These are phyloP conservation scores for Pterophyllum scalare DNA, from an alignment of 2,113 vertebrate species.

Conservation along the genomic window DNA sequence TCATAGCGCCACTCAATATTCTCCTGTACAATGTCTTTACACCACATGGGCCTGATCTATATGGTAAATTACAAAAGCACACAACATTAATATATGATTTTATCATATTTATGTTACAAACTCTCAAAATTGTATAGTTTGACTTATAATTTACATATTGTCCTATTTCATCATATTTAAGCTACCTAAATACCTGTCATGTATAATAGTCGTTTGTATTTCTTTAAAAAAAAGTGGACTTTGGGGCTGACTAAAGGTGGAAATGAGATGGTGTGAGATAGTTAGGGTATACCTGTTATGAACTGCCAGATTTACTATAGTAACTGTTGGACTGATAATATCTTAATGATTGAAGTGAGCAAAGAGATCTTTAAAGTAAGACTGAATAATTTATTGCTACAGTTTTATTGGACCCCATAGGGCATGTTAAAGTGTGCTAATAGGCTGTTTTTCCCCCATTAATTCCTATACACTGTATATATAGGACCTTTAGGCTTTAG, in stretches of 20 bases:
- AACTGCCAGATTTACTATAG: background rate
- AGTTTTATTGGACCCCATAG: background rate
- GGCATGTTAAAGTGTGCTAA: background rate
- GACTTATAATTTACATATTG: background rate
- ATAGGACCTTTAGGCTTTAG: too few relatives aligned
- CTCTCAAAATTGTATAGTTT: background rate
- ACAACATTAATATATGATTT: background rate
- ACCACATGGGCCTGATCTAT: constrained; percentile 94
- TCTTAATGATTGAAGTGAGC: background rate
- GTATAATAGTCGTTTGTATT: too few relatives aligned
- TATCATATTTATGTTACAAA: background rate
- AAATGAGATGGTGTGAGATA: background rate
- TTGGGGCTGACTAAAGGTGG: too few relatives aligned
- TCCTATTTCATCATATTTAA: background rate
- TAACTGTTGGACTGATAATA: constrained; percentile 1
- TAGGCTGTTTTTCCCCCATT: background rate
- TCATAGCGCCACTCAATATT: constrained; percentile 94
- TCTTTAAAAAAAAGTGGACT: too few relatives aligned
- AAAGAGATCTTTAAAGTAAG: background rate
- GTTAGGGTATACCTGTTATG: background rate
- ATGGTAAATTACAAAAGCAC: constrained; percentile 81
- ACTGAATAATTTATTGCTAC: fast-evolving
- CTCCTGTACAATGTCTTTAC: constrained; percentile 97
- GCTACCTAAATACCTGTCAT: background rate
- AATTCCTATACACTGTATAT: too few relatives aligned